These are phyloP conservation scores for Penaeus vannamei DNA, from an alignment of 1,140 invertebrate species.

Conservation along the genomic window DNA sequence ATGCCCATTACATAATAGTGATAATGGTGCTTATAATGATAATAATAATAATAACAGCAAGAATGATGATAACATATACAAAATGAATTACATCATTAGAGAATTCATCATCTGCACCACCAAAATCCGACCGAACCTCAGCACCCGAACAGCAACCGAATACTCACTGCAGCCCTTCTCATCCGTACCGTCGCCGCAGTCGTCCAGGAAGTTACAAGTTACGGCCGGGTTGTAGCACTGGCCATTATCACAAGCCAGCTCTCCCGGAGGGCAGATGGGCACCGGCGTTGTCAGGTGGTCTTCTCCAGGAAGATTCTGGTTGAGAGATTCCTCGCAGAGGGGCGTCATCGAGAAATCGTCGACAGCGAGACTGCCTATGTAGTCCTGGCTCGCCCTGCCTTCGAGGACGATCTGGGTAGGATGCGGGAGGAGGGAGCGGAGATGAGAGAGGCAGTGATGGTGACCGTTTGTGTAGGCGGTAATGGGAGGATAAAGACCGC, in stretches of 20 bases:
- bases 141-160: background rate
- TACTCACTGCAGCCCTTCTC: slow-evolving; percentile 35
- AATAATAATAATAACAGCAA: too few relatives aligned
- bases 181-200: slow-evolving; percentile 46
- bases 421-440: too few relatives aligned
- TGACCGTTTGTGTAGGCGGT: too few relatives aligned
- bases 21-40: too few relatives aligned
- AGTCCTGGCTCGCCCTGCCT: background rate
- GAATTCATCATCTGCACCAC: background rate
- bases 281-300: slow-evolving; percentile 21
- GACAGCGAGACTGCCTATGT: slow-evolving; percentile 9
- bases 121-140: background rate
- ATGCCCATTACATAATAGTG: too few relatives aligned
- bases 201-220: slow-evolving; percentile 43
- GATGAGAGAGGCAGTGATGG: too few relatives aligned
- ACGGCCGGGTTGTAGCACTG: slow-evolving; percentile 43
- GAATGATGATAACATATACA: too few relatives aligned
- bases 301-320: slow-evolving; percentile 41
- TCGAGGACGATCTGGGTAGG: slow-evolving; percentile 44
- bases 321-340: slow-evolving; percentile 12
- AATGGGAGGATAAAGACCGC: too few relatives aligned
- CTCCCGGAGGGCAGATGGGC: slow-evolving; percentile 29
- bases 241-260: slow-evolving; percentile 36
- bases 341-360: slow-evolving; percentile 59
- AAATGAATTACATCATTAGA: background rate